A percentile compares a stretch with the other conserved stretches of the same genome.
These are phyloP conservation scores for Eciton burchellii DNA, from an alignment of 1,140 invertebrate genomes.

Conservation along the genomic window DNA sequence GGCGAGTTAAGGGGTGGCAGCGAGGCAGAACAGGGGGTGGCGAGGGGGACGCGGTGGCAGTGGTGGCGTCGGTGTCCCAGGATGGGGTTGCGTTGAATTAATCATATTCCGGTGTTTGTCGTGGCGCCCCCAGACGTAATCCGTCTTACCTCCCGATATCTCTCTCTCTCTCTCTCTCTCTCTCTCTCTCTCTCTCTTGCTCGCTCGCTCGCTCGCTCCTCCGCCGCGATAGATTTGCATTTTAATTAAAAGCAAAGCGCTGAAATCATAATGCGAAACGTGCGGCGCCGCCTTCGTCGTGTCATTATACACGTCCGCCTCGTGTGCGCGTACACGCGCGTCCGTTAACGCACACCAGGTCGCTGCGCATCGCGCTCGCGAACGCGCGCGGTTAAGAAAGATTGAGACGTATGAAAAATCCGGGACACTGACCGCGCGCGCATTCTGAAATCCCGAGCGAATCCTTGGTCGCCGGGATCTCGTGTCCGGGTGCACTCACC, in stretches of 20 bases:
- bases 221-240: conserved; percentile 87
- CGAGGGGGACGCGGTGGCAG: conserved; percentile 60
- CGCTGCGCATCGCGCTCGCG: neutral
- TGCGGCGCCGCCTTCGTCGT: conserved; percentile 79
- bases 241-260: conserved; percentile 88
- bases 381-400: conserved; percentile 34
- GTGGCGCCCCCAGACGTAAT: conserved; percentile 84
- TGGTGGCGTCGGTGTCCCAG: conserved; percentile 66
- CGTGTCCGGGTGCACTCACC: too few species aligned
- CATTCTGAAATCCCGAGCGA: conserved; percentile 12
- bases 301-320: conserved; percentile 73
- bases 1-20: conserved; percentile 65
- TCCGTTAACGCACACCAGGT: conserved; percentile 34
- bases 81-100: conserved; percentile 84
- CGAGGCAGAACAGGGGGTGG: conserved; percentile 29
- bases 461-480: neutral
- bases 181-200: conserved; percentile 81
- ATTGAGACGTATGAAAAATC: conserved; percentile 57
- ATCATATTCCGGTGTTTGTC: conserved; percentile 86
- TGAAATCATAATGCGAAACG: conserved; percentile 88
- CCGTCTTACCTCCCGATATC: conserved; percentile 85
- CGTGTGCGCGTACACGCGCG: conserved; percentile 36
- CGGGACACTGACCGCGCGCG: conserved; percentile 1
- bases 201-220: conserved; percentile 82
- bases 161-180: conserved; percentile 84